Percentiles rank a stretch among this genome's conserved stretches.
These are phyloP conservation scores for Micropoecilia bifurca DNA, from an alignment of 2,797 vertebrate genomes.

Conservation along the genomic window DNA sequence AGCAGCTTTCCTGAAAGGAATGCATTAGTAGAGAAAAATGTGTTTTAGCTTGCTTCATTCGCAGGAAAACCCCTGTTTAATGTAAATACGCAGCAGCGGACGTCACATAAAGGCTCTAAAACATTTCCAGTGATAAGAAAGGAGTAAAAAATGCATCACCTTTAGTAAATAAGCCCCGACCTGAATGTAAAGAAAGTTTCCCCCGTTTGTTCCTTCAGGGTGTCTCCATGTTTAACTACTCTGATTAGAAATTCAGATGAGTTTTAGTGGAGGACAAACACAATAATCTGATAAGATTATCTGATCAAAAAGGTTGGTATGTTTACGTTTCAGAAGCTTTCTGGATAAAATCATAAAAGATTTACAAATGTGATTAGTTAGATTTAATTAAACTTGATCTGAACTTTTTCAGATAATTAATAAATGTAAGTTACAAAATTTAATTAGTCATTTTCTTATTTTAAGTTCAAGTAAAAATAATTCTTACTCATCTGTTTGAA, in stretches of 20 bases:
- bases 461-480: neutral
- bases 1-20: neutral
- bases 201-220: neutral
- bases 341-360: neutral
- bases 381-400: neutral
- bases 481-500: neutral
- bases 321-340: neutral
- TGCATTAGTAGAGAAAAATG: neutral
- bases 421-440: neutral
- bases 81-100: neutral
- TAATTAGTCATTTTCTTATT: neutral
- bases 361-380: neutral
- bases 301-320: neutral
- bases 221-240: too few relatives aligned
- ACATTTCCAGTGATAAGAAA: neutral
- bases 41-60: neutral
- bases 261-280: neutral
- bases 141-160: neutral
- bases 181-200: neutral
- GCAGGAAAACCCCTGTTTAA: neutral
- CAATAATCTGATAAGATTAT: neutral
- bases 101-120: neutral
- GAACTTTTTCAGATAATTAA: neutral
- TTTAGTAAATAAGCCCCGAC: constrained; percentile 3
- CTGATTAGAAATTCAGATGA: neutral